Conservation (phyloP, 1,140 invertebrate species). For the Cherax quadricarinatus region DNA sequence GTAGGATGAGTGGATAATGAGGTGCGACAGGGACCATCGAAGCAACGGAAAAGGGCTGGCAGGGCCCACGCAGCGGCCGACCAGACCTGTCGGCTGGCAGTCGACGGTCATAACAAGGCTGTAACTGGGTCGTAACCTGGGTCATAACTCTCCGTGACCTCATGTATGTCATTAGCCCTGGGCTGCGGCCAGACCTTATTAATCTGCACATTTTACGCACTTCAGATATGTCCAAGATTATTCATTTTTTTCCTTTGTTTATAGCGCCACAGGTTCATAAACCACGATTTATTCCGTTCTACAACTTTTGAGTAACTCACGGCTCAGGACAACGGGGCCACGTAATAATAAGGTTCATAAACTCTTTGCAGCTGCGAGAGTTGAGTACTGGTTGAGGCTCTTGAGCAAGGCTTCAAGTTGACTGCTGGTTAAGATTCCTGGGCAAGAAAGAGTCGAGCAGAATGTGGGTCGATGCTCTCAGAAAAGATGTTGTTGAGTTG, state of each 20-base stretch:
- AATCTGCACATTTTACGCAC: slow-evolving; percentile 15
- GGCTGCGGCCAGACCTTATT: background rate
- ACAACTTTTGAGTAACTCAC: background rate
- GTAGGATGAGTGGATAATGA: slow-evolving; percentile 50
- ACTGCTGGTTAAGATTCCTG: too few relatives aligned
- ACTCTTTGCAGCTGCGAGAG: too few relatives aligned
- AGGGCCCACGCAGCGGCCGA: background rate
- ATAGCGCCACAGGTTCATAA: slow-evolving; percentile 1
- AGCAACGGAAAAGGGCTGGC: background rate
- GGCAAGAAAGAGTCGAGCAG: too few relatives aligned
- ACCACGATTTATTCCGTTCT: slow-evolving; percentile 8
- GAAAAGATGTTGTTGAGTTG: too few relatives aligned
- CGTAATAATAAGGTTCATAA: background rate
- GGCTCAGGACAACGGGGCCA: background rate
- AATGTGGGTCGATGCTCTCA: too few relatives aligned
- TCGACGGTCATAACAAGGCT: slow-evolving; percentile 32
- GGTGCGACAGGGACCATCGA: slow-evolving; percentile 33
- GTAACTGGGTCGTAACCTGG: slow-evolving; percentile 41
- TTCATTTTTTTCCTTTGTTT: background rate
- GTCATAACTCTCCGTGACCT: slow-evolving; percentile 56
- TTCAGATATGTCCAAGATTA: slow-evolving; percentile 1
- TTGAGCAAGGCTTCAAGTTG: too few relatives aligned
- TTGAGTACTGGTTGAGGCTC: too few relatives aligned
- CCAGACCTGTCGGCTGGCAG: slow-evolving; percentile 13
- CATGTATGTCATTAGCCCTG: slow-evolving; percentile 33